Evolutionary conservation across 2,888 invertebrate species (phyloP).

Genomic region (Drosophila villosipedis): DNA sequence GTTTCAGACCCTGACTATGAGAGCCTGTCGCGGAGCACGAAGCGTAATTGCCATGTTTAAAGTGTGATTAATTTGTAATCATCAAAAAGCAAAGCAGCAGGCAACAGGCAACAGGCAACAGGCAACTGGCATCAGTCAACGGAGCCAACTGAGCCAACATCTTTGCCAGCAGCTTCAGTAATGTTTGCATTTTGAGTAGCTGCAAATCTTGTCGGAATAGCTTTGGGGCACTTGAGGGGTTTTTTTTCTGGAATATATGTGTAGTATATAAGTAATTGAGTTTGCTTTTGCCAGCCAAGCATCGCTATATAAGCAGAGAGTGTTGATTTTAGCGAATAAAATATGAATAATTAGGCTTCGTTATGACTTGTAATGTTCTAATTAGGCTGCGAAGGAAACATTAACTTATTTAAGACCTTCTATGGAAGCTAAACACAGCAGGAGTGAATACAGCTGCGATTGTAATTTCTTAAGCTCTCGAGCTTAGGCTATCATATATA

Average conservation of each 20-base stretch:
- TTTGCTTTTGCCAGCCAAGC: constrained; percentile 14
- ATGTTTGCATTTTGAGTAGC: constrained; percentile 68
- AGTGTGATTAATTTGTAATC: constrained; percentile 81
- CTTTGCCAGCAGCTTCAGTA: constrained; percentile 37
- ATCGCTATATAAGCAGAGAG: not conserved
- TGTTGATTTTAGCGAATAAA: constrained; percentile 4
- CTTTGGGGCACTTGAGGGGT: constrained; percentile 32
- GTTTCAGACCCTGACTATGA: constrained; percentile 14
- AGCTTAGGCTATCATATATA: not conserved
- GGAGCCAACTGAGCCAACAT: constrained; percentile 32
- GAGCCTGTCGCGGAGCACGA: constrained; percentile 48
- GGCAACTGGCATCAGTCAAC: constrained; percentile 16
- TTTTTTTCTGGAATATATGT: constrained; percentile 19
- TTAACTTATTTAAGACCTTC: constrained; percentile 6
- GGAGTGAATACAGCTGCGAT: not conserved
- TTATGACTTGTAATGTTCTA: constrained; percentile 30
- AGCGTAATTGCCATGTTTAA: constrained; percentile 79
- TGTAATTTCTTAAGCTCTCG: not conserved
- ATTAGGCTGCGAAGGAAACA: constrained; percentile 19
- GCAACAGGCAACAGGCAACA: constrained; percentile 24
- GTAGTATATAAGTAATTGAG: constrained; percentile 34
- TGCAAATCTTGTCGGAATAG: constrained; percentile 42
- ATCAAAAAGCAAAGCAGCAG: constrained; percentile 65
- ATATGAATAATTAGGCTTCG: constrained; percentile 36
- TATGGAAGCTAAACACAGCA: not conserved